Evolutionary conservation across 2,888 invertebrate species (phyloP).

Genomic region (Epirrita christyi): DNA sequence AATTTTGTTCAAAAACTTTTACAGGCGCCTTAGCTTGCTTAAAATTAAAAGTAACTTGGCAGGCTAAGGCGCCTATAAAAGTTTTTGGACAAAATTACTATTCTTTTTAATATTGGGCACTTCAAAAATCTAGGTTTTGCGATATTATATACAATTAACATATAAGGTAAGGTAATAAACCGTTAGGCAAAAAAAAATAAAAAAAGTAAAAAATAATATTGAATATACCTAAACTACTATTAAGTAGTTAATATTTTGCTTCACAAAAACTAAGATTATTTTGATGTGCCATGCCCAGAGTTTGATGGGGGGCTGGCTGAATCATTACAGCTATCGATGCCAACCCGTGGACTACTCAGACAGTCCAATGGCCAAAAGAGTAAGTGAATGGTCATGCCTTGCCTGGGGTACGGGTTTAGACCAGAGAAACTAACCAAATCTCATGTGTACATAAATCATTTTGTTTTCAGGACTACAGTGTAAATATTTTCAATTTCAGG

Average conservation of each 20-base stretch:
- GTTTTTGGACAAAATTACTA: no score
- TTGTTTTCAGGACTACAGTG: constrained; percentile 55
- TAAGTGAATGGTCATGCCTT: constrained; percentile 83
- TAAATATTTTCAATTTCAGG: constrained; percentile 51
- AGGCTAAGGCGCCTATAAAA: no score
- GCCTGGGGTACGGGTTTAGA: constrained; percentile 48
- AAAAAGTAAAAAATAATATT: no score
- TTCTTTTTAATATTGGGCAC: no score
- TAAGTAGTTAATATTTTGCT: constrained; percentile 7
- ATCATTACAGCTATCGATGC: constrained; percentile 94
- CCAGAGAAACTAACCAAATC: constrained; percentile 62
- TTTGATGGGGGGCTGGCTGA: constrained; percentile 96
- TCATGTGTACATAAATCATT: constrained; percentile 74
- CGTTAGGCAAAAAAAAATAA: no score
- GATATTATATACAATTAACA: no score
- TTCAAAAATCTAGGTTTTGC: no score
- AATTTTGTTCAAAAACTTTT: no score
- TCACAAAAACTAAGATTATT: constrained; percentile 48
- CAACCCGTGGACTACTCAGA: constrained; percentile 96
- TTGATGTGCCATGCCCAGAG: constrained; percentile 85
- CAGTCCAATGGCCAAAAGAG: constrained; percentile 92
- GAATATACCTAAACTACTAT: no score
- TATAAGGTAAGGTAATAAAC: no score
- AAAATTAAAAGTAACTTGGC: no score
- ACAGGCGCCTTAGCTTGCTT: no score